Base-by-base conservation (phyloP, 2,113 vertebrate genomes). In the Pseudonaja textilis region DNA sequence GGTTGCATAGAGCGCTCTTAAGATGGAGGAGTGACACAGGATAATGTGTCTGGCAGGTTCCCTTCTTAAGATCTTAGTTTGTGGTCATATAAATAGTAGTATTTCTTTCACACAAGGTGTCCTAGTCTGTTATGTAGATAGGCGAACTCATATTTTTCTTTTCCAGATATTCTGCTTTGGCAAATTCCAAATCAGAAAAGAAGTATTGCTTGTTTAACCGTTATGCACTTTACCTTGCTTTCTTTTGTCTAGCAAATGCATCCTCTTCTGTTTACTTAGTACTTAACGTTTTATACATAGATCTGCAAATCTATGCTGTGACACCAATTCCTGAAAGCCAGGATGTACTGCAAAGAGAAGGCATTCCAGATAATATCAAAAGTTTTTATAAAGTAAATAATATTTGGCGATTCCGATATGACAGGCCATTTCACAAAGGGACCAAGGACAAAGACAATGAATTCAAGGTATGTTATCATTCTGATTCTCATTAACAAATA, bases 361-460 rank as follows among this genome's bases (percentile, higher is more conserved):
- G 99, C 1, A 98, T 99, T 93, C 99, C 99, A 0, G 99, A 99
- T 97, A 99, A 99, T 96, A 99, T 99, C 97, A 99, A 99, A 96
- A 99, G 99, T 96, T 99, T 99, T 97, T 99, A 99, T 96, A 99
- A 99, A 98, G 99, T 99, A 96, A 99, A 99, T 97, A 99, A 99
- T 94, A 99, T 99, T 97, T 99, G 99, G 99, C 97, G 99, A 95
- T 99, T 99, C 96, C 98, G 99, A 94, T 99, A 99, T 6, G 99
- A 99, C 97, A 97, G 99, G 29, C 99, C 99, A 0, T 99, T 99
- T 96, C 99, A 99, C 98, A 99, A 99, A 97, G 99, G 99, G 92
- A 98, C 98, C 57, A 99, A 99, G 96, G 99, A 99, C 97, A 99
- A 99, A 95, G 99, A 99, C 96, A 99, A 99, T 39, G 99, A 99